Evolutionary conservation across 2,113 vertebrate genomes (phyloP), one percentile per base, ranked within the genome.

Genomic region (Charadrius vociferus): DNA sequence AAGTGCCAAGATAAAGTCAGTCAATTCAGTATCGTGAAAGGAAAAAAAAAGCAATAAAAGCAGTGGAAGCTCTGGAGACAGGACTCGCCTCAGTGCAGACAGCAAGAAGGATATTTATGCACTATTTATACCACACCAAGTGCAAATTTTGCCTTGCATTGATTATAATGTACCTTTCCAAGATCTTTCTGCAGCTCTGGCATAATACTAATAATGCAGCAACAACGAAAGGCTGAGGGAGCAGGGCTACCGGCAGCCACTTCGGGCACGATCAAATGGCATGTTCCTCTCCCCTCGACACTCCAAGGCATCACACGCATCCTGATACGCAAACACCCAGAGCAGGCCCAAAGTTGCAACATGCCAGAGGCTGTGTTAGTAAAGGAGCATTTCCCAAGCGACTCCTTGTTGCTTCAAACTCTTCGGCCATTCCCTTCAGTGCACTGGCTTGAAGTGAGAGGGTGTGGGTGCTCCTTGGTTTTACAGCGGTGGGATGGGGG

Each of bases 61-160:
- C 27, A 82, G 78, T 94, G 91, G 91, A 91, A 97, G 89, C 32
- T 96, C 68, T 95, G 77, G 94, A 96, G 91, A 91, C 86, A 67
- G 59, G 52, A 59, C 77, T 96, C 93, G 94, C 83, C 91, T 91
- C 81, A 43, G 81, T 34, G 37, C 73, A 94, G 94, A 75, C 86
- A 94, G 84, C 61, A 86, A 91, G 78, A 59, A 92, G 59, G 80
- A 86, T 86, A 94, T 87, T 91, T 93, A 93, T 95, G 86, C 80
- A 81, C 83, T 95, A 81, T 95, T 93, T 93, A 94, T 91, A 91
- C 56, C 52, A 63, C 77, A 87, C 65, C 81, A 68, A 87, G 86
- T 71, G 81, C 81, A 93, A 95, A 81, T 87, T 94, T 94, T 81
- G 72, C 77, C 56, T 89, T 72, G 65, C 68, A 89, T 93, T 5